Evolutionary conservation across 1,140 invertebrate genomes (phyloP).

Genomic region (Lanistes nyassanus): DNA sequence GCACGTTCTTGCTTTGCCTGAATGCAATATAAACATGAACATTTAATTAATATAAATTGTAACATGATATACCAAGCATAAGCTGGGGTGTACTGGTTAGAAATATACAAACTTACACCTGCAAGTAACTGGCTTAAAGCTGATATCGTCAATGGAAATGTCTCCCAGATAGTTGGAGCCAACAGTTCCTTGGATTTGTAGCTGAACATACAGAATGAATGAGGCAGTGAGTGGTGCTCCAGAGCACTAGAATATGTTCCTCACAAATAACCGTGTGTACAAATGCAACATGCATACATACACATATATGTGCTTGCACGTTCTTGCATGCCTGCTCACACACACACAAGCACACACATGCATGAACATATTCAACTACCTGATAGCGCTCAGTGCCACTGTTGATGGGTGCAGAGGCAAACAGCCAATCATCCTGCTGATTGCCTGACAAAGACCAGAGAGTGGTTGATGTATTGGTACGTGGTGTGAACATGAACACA

Average conservation of each 20-base stretch:
- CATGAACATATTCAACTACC: constrained; percentile 12
- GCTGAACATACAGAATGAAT: constrained; percentile 35
- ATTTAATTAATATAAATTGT: not conserved
- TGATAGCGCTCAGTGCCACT: constrained; percentile 5
- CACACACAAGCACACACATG: not conserved
- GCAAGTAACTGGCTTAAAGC: constrained; percentile 42
- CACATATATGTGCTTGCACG: not conserved
- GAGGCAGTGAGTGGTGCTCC: not conserved
- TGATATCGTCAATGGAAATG: constrained; percentile 59
- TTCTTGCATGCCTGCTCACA: not conserved
- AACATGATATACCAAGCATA: not conserved
- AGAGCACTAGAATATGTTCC: not conserved
- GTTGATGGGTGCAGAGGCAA: constrained; percentile 40
- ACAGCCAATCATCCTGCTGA: constrained; percentile 52
- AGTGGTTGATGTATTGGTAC: constrained; percentile 18
- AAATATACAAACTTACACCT: constrained; percentile 28
- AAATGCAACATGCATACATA: not conserved
- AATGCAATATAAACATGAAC: not conserved
- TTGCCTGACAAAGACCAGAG: constrained; percentile 48
- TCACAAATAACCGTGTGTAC: not conserved
- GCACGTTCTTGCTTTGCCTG: too few species aligned
- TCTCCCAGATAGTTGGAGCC: constrained; percentile 55
- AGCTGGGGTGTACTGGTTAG: not conserved
- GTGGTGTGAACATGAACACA: constrained; percentile 79
- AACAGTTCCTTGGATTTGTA: constrained; percentile 54